Percentiles rank a stretch among this genome's conserved stretches.
These are phyloP conservation scores for Phrynocephalus vlangalii DNA, from an alignment of 2,797 vertebrate species.

Conservation along the genomic window DNA sequence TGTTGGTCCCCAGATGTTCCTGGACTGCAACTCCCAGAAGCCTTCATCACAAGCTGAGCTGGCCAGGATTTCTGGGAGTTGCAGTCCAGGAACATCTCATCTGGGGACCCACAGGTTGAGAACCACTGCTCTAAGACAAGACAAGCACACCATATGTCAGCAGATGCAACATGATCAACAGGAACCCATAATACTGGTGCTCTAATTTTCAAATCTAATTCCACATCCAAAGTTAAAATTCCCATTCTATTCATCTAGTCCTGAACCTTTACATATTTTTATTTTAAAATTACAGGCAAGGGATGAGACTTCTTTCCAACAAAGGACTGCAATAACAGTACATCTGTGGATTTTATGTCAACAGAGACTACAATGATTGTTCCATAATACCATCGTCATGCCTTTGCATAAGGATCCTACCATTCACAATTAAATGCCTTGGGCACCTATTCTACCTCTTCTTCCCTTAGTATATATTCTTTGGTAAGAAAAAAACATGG, in stretches of 20 bases:
- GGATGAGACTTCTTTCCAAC: not conserved
- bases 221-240: not conserved
- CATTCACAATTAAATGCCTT: too few species aligned
- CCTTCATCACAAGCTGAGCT: too few species aligned
- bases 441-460: too few species aligned
- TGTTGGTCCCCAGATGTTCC: too few species aligned
- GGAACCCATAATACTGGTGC: not conserved
- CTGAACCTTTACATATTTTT: not conserved
- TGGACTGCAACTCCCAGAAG: too few species aligned
- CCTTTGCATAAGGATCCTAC: not conserved
- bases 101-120: too few species aligned
- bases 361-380: not conserved
- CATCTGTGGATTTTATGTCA: not conserved
- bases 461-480: too few species aligned
- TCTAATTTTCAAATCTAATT: not conserved
- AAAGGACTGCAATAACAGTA: not conserved
- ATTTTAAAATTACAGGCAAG: not conserved
- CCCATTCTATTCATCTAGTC: not conserved
- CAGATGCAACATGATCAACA: not conserved
- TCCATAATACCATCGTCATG: not conserved
- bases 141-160: not conserved
- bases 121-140: too few species aligned
- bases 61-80: too few species aligned
- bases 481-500: too few species aligned
- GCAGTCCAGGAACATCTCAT: too few species aligned